Conservation (phyloP, 2,797 vertebrate genomes). For the Chelidonichthys spinosus region DNA sequence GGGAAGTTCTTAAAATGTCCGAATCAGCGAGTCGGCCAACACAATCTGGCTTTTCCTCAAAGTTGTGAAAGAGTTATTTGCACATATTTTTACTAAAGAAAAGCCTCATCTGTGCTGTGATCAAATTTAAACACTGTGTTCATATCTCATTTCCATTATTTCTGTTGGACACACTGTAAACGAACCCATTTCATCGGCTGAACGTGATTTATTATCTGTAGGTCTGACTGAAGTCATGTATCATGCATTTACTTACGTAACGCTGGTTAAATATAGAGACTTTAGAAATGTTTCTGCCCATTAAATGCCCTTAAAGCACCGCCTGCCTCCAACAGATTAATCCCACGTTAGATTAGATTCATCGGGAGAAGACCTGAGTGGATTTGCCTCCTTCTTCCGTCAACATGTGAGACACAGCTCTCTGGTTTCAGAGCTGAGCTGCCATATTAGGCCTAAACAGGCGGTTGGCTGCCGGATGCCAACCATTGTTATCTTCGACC, state of each 20-base stretch:
- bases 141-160: not conserved
- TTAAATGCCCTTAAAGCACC: not conserved
- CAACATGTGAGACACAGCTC: too few species aligned
- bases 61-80: not conserved
- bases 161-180: not conserved
- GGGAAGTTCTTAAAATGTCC: too few species aligned
- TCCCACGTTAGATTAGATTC: not conserved
- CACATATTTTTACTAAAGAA: not conserved
- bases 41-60: not conserved
- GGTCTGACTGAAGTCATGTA: not conserved
- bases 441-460: conserved; percentile 57
- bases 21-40: not conserved
- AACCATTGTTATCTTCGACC: conserved; percentile 41
- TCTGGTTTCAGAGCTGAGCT: not conserved
- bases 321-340: conserved; percentile 1
- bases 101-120: not conserved
- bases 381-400: not conserved
- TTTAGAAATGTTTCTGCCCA: too few species aligned
- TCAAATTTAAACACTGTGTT: not conserved
- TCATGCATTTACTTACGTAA: not conserved
- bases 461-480: conserved; percentile 5
- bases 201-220: not conserved
- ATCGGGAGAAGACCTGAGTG: not conserved
- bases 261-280: too few species aligned
- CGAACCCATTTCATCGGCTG: not conserved